Conservation (phyloP, 2,888 invertebrate genomes). For the Phorcus lineatus region DNA sequence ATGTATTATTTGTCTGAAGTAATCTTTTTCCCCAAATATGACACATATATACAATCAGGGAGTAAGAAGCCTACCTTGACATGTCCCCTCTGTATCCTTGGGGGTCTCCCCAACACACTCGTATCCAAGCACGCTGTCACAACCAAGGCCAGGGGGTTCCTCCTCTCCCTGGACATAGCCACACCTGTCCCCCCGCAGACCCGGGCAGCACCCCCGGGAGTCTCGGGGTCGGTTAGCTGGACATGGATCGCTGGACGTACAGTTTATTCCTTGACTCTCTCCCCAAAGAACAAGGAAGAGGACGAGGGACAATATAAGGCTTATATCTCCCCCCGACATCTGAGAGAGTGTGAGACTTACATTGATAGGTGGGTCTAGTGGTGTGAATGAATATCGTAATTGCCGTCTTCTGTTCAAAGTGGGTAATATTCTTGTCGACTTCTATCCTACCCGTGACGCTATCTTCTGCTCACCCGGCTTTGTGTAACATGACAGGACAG, state of each 20-base stretch:
- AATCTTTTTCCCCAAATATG: too few relatives aligned
- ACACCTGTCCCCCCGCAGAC: conserved; percentile 18
- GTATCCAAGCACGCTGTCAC: conserved; percentile 29
- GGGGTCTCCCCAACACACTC: neutral
- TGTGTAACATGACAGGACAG: neutral
- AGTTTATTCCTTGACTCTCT: neutral
- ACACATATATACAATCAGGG: neutral
- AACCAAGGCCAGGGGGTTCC: neutral
- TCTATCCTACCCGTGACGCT: neutral
- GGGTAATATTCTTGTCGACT: neutral
- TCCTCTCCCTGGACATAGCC: neutral
- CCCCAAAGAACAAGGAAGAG: neutral
- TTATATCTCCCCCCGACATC: neutral
- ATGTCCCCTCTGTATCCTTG: conserved; percentile 15
- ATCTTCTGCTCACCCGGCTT: neutral
- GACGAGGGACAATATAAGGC: neutral
- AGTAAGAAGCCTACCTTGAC: conserved; percentile 11
- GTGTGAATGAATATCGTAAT: neutral
- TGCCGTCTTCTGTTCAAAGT: neutral
- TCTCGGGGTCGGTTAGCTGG: conserved; percentile 10
- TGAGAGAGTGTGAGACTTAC: neutral
- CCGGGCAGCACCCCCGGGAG: conserved; percentile 28
- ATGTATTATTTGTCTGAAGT: too few relatives aligned
- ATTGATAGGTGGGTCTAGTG: neutral
- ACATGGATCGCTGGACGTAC: conserved; percentile 20